phyloP scores from a whole-genome alignment of 2,888 invertebrate genomes.

The Diaphora mendica region DNA sequence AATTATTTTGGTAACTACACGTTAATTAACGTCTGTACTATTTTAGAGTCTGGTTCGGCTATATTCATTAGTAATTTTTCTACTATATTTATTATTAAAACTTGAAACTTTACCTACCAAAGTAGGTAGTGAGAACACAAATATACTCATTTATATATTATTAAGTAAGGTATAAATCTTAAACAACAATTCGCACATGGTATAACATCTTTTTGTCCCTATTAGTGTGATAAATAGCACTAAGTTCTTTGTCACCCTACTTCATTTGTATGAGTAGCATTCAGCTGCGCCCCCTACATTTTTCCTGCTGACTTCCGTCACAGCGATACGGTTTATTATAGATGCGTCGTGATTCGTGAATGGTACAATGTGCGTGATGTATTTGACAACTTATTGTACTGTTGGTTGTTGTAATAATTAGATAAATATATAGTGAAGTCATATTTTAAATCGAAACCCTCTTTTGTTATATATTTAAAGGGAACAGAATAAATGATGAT shows the following conservation, averaged over 20 bases:
- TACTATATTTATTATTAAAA: neutral
- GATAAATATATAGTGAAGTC: neutral
- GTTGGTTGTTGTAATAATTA: neutral
- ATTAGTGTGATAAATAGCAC: neutral
- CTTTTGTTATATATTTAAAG: too few species aligned
- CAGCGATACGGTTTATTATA: neutral
- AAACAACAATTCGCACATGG: neutral
- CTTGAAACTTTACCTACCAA: neutral
- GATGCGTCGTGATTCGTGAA: slow-evolving; percentile 3
- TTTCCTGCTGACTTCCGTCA: slow-evolving; percentile 26
- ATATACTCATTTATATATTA: neutral
- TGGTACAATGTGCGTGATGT: neutral
- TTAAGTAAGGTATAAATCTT: neutral
- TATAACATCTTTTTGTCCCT: neutral
- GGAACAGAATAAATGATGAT: too few species aligned
- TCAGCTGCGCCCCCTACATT: slow-evolving; percentile 22
- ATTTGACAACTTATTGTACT: neutral
- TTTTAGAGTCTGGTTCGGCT: too few species aligned
- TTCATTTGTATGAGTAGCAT: slow-evolving; percentile 34
- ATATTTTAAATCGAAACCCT: too few species aligned
- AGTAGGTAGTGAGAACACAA: neutral
- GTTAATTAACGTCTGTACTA: too few species aligned
- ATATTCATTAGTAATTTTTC: neutral
- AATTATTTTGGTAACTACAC: too few species aligned
- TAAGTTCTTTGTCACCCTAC: slow-evolving; percentile 19